phyloP scores from a whole-genome alignment of 2,888 invertebrate genomes.

The Ptilodon capucinus region DNA sequence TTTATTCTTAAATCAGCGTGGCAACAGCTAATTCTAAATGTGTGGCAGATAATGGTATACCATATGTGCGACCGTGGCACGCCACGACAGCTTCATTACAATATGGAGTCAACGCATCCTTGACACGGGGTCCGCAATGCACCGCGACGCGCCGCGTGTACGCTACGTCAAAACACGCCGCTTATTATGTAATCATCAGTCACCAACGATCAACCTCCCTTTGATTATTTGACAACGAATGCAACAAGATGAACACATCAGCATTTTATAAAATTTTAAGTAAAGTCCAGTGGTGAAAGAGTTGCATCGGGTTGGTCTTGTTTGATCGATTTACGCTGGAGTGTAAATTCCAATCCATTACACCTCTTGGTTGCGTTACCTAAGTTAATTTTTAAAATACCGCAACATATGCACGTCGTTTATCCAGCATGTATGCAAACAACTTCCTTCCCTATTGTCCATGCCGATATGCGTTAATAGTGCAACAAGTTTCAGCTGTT shows the following conservation, averaged over 20 bases:
- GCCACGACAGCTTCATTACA: conserved; percentile 59
- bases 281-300: background rate
- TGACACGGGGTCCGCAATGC: conserved; percentile 56
- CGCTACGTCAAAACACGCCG: conserved; percentile 36
- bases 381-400: background rate
- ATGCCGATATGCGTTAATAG: too few species aligned
- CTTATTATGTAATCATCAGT: conserved; percentile 68
- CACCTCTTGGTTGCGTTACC: background rate
- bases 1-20: background rate
- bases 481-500: background rate
- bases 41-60: conserved; percentile 10
- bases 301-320: background rate
- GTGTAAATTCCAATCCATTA: background rate
- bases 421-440: background rate
- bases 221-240: conserved; percentile 44
- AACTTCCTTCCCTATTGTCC: background rate
- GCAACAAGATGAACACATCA: conserved; percentile 14
- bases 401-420: background rate
- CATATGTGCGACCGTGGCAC: conserved; percentile 59
- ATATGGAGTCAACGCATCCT: conserved; percentile 65
- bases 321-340: background rate
- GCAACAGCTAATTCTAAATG: conserved; percentile 2
- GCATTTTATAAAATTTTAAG: background rate
- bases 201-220: conserved; percentile 50
- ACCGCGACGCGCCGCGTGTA: conserved; percentile 38